Evolutionary conservation across 2,888 invertebrate genomes (phyloP).

Genomic region (Gastrophysa polygoni): DNA sequence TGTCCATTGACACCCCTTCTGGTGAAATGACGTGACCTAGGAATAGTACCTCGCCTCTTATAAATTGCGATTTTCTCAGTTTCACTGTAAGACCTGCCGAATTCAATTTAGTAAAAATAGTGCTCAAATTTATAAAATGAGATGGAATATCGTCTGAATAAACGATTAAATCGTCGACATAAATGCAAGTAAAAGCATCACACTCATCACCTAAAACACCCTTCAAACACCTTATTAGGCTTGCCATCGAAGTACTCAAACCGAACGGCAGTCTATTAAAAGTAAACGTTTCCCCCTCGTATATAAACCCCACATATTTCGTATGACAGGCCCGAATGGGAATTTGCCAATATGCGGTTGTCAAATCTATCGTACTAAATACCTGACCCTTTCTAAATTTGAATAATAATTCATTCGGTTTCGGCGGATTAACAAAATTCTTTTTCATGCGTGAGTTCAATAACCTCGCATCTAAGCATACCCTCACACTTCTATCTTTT

Average conservation of each 20-base stretch:
- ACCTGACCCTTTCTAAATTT: slow-evolving; percentile 10
- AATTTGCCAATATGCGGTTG: too few species aligned
- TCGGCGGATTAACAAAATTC: slow-evolving; percentile 25
- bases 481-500: slow-evolving; percentile 22
- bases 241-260: neutral
- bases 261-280: slow-evolving; percentile 10
- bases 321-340: slow-evolving; percentile 14
- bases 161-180: neutral
- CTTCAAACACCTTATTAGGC: neutral
- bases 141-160: neutral
- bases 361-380: slow-evolving; percentile 16
- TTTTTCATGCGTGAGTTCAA: slow-evolving; percentile 21
- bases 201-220: neutral
- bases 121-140: neutral
- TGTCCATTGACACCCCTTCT: neutral
- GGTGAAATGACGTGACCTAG: neutral
- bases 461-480: slow-evolving; percentile 30
- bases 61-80: neutral
- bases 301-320: slow-evolving; percentile 22
- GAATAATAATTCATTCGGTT: slow-evolving; percentile 8
- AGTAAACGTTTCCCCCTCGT: too few species aligned
- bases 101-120: neutral
- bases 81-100: neutral
- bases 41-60: neutral
- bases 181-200: neutral